These are phyloP conservation scores for Hymenopus coronatus DNA, from an alignment of 2,888 invertebrate genomes.

Conservation along the genomic window DNA sequence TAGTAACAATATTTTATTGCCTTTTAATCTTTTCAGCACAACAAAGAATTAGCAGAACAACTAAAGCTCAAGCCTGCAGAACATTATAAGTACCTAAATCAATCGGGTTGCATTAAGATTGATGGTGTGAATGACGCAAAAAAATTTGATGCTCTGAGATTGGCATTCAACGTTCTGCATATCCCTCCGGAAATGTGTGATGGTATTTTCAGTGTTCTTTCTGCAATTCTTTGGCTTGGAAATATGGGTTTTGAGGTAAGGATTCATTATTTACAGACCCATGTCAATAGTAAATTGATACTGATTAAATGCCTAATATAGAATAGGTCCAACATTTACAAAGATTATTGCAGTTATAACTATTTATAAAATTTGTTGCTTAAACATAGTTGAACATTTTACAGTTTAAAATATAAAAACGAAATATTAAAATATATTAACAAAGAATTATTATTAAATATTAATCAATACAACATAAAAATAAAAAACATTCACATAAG, in stretches of 20 bases:
- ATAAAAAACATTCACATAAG: too few species aligned
- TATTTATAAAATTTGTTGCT: too few species aligned
- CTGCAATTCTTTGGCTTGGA: conserved; percentile 88
- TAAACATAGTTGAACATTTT: too few species aligned
- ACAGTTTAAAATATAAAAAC: too few species aligned
- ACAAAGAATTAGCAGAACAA: conserved; percentile 70
- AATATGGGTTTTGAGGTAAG: conserved; percentile 75
- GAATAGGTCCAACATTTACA: too few species aligned
- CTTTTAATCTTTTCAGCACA: conserved; percentile 51
- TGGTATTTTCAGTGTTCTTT: conserved; percentile 82
- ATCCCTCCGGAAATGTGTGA: conserved; percentile 83
- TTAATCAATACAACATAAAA: too few species aligned
- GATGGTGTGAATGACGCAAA: conserved; percentile 64
- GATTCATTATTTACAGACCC: not conserved
- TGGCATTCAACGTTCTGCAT: conserved; percentile 86
- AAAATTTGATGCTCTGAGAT: conserved; percentile 77
- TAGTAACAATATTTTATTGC: too few species aligned
- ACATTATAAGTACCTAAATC: conserved; percentile 79
- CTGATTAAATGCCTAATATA: too few species aligned
- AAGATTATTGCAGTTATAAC: too few species aligned
- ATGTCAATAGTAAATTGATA: too few species aligned
- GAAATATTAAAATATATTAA: too few species aligned
- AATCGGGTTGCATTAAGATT: conserved; percentile 69
- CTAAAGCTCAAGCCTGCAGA: conserved; percentile 71
- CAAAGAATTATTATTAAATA: too few species aligned